Evolutionary conservation across 2,113 vertebrate genomes (phyloP), one percentile per base, ranked within the genome.

Genomic region (Petroica traversi): DNA sequence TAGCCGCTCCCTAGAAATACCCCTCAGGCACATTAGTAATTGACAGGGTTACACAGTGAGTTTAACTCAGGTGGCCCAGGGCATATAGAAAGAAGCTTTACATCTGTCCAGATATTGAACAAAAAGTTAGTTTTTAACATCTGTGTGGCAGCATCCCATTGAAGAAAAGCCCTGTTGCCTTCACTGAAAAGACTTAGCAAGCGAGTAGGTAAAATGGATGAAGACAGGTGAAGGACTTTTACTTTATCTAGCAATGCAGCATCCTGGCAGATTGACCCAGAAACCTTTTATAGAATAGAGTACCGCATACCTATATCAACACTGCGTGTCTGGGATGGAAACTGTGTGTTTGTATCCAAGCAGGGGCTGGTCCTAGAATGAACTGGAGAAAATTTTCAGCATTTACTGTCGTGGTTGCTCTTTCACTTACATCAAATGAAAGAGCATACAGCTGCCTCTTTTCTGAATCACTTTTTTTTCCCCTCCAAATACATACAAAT

Each of bases 281-380:
- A 64, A 88, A 88, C 34, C 8, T 36, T 77, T 54, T 74, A 46
- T 25, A 87, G 76, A 83, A 36, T 29, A 80, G 24, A 43, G 9
- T n/a, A 19, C 4, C 19, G 14, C 19, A 52, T 8, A 19, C 9
- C 29, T 36, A 23, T 8, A 51, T 23, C 48, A 86, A 6, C 19
- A 67, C 24, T 20, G 20, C 4, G 1, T 12, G 9, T 48, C 34
- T 69, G 26, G 33, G 43, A 51, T 15, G 71, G 29, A 57, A 92
- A 43, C 6, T 11, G 4, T 11, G 9, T 1, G 0, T n/a, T 67
- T 78, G 10, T 24, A 40, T 33, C 23, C 41, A 41, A 68, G 46
- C 4, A 57, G 25, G 55, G 10, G 12, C 4, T 66, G 10, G 11
- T 68, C n/a, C 17, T 31, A 23, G 14, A 14, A 59, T 19, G 6